phyloP scores from a whole-genome alignment of 2,888 invertebrate species.

The Diplazon laetatorius region DNA sequence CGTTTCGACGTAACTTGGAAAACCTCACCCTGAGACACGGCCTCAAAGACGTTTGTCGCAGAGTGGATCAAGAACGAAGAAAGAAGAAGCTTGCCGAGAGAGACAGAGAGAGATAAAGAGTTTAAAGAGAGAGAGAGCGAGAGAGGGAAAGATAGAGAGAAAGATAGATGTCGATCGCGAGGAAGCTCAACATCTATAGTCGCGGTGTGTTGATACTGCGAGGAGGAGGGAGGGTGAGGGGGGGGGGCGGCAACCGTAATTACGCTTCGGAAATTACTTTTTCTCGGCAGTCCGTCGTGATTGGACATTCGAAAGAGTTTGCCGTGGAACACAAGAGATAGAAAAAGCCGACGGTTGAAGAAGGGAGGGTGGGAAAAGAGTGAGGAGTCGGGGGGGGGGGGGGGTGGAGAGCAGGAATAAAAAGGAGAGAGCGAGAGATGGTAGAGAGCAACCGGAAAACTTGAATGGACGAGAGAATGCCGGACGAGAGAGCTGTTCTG shows the following conservation, averaged over 20 bases:
- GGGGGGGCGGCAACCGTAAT: constrained; percentile 55
- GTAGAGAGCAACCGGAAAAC: constrained; percentile 55
- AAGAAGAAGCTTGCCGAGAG: constrained; percentile 3
- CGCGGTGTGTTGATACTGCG: constrained; percentile 63
- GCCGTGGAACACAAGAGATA: constrained; percentile 48
- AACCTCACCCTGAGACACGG: not conserved
- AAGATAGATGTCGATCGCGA: constrained; percentile 18
- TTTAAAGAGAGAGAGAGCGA: not conserved
- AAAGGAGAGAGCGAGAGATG: constrained; percentile 23
- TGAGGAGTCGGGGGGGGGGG: not conserved
- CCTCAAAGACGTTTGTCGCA: constrained; percentile 14
- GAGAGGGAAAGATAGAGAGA: not conserved
- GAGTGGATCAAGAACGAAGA: constrained; percentile 15
- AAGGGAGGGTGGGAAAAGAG: not conserved
- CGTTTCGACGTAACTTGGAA: constrained; percentile 11
- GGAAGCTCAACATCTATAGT: constrained; percentile 49
- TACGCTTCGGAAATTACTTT: constrained; percentile 69
- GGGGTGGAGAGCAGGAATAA: constrained; percentile 23
- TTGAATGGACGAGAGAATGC: constrained; percentile 60
- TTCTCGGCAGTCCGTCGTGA: constrained; percentile 65
- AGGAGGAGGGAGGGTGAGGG: not conserved
- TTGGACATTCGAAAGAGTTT: constrained; percentile 67
- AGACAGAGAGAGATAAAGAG: not conserved
- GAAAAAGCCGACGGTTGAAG: constrained; percentile 6
- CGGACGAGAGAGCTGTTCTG: constrained; percentile 48